Evolutionary conservation across 2,888 invertebrate genomes (phyloP).

Genomic region (Adelphocoris suturalis): DNA sequence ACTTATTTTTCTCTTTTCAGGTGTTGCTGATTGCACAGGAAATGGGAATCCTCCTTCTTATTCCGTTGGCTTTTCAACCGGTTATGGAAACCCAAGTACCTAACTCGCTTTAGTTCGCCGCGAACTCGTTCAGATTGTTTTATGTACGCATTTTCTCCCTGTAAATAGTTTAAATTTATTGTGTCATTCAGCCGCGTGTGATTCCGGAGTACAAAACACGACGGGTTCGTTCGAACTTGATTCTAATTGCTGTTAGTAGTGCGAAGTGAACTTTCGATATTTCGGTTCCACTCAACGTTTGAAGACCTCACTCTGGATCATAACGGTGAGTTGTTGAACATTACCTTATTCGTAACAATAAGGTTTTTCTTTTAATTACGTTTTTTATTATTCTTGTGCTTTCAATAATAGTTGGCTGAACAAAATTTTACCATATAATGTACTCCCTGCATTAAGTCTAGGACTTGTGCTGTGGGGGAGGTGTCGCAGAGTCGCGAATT

Average conservation of each 20-base stretch:
- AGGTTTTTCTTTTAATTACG: too few species aligned
- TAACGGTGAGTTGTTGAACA: slow-evolving; percentile 3
- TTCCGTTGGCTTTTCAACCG: background rate
- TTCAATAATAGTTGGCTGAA: too few species aligned
- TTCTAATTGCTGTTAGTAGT: background rate
- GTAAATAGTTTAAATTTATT: slow-evolving; percentile 4
- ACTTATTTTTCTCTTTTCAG: background rate
- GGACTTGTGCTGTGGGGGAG: too few species aligned
- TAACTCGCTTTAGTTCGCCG: background rate
- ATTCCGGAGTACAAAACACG: background rate
- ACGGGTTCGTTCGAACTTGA: background rate
- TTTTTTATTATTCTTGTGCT: too few species aligned
- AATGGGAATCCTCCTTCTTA: background rate
- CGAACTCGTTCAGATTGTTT: background rate
- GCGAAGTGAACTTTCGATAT: slow-evolving; percentile 28
- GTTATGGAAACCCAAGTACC: background rate
- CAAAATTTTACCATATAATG: too few species aligned
- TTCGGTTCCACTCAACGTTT: background rate
- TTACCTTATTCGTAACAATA: too few species aligned
- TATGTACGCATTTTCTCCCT: background rate
- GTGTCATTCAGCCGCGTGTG: background rate
- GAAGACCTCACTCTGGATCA: slow-evolving; percentile 50
- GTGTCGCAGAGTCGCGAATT: too few species aligned
- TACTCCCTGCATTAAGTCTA: too few species aligned
- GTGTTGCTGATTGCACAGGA: background rate